Base-by-base conservation (phyloP, 1,140 invertebrate genomes). In the Pollicipes pollicipes region DNA sequence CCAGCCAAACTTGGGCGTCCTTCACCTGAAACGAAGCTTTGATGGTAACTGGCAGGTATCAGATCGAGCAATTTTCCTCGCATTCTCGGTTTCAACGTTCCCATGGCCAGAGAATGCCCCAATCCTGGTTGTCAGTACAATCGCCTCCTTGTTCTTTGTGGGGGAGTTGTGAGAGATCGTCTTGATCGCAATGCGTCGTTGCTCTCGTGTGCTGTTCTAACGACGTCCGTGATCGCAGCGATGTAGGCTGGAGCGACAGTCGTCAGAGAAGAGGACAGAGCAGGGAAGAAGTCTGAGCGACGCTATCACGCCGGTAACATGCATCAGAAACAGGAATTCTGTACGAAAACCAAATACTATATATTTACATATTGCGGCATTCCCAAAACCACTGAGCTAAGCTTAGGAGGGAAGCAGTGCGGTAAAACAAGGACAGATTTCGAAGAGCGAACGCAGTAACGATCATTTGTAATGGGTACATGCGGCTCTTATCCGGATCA, bases 311-410 rank as follows among this genome's bases (percentile, higher is more conserved):
- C 2, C 13, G 45, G 24, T 58, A 21, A 21, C 45, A 58, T 58
- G 45, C 45, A 58, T 10, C 13, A 58, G 45, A 58, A 21, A 58
- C 45, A 58, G 6, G 35, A n/a, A n/a, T 58, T 24, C 24, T 21
- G 21, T 58, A 58, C 6, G 45, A n/a, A 58, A 58, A 58, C 45
- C 13, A 58, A 58, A 58, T 58, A 58, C 45, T n/a, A n/a, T 58
- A 58, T 58, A 58, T 58, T 58, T 58, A 58, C 45, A 58, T 58
- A 58, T 58, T 58, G 45, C 45, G 45, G 45, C 45, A 58, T 58
- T 58, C 45, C 45, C 45, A 58, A 17, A 58, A 58, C 45, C 45
- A 58, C 8, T 58, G 45, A 58, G 45, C 45, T 10, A 58, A 58
- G 45, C 45, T 21, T 3, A 3, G 24, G 2, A 21, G 45, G 45